Evolutionary conservation across 2,113 vertebrate species (phyloP).

Genomic region (Ploceus nigricollis): DNA sequence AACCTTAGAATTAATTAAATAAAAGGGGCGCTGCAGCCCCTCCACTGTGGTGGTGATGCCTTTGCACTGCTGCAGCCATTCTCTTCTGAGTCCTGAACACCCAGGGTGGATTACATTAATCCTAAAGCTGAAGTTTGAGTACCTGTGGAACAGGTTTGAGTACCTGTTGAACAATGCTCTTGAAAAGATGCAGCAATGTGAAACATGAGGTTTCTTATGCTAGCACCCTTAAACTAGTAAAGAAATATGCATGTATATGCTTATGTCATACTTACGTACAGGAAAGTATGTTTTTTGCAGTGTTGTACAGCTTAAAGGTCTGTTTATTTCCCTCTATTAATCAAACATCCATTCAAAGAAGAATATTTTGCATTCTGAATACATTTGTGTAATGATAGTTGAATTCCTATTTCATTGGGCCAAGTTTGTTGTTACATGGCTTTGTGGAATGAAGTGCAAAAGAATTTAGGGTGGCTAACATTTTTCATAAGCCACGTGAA

Average conservation of each 20-base stretch:
- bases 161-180: neutral
- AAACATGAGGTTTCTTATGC: neutral
- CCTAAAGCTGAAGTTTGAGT: neutral
- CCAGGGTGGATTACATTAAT: neutral
- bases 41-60: neutral
- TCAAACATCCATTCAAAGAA: neutral
- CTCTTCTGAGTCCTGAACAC: neutral
- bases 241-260: neutral
- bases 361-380: neutral
- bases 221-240: neutral
- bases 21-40: neutral
- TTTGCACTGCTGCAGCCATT: neutral
- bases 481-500: neutral
- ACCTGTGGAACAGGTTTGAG: neutral
- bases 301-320: neutral
- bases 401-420: neutral
- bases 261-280: neutral
- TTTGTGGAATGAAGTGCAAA: neutral
- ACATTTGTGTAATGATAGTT: neutral
- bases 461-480: neutral
- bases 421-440: neutral
- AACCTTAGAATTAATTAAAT: neutral
- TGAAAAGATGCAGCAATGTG: neutral
- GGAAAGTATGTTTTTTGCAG: neutral
- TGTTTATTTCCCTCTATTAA: neutral